These are phyloP conservation scores for Polydrusus tereticollis DNA, from an alignment of 2,888 invertebrate species.

Conservation along the genomic window DNA sequence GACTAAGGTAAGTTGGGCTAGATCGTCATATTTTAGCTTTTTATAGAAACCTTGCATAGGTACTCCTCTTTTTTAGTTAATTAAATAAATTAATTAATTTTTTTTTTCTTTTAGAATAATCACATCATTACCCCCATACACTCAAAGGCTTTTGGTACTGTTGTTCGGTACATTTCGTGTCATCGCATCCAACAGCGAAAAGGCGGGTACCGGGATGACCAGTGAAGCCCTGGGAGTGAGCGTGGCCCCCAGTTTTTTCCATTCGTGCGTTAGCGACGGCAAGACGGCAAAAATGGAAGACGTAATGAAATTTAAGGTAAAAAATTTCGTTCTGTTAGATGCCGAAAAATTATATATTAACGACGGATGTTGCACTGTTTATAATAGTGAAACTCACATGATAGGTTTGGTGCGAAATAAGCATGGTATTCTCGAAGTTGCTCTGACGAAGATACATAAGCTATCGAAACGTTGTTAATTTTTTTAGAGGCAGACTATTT, in stretches of 20 bases:
- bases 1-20: no score
- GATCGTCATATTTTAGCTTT: no score
- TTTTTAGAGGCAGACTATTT: no score
- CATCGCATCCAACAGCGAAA: slow-evolving; percentile 91
- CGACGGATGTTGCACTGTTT: neutral
- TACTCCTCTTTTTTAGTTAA: no score
- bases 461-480: no score
- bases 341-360: no score
- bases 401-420: neutral
- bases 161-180: slow-evolving; percentile 97
- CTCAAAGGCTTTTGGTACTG: slow-evolving; percentile 93
- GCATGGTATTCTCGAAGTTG: no score
- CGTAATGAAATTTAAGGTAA: slow-evolving; percentile 92
- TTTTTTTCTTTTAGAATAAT: slow-evolving; percentile 86
- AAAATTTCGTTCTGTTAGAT: no score
- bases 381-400: neutral
- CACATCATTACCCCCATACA: slow-evolving; percentile 87
- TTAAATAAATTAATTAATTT: no score
- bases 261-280: slow-evolving; percentile 94
- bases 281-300: slow-evolving; percentile 97
- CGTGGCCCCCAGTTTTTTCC: slow-evolving; percentile 96
- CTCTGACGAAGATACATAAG: no score
- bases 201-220: slow-evolving; percentile 93
- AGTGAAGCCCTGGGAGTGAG: slow-evolving; percentile 95
- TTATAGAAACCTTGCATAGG: no score